Percentiles rank a stretch among this genome's conserved stretches.
phyloP scores from a whole-genome alignment of 2,113 vertebrate species.

The Vidua macroura region DNA sequence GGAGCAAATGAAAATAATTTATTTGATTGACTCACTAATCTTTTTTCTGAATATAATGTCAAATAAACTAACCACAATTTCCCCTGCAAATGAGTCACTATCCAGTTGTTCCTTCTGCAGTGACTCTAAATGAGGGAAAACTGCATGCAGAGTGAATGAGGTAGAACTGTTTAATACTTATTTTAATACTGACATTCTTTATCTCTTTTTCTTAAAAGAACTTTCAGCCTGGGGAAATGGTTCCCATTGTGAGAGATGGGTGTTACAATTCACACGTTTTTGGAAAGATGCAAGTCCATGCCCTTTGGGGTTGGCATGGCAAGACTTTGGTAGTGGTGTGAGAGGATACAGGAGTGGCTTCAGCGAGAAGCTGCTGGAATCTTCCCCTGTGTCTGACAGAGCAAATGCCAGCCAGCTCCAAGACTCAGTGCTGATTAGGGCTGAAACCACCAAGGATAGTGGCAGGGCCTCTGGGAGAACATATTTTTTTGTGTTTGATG shows the following conservation, averaged over 20 bases:
- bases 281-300: neutral
- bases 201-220: neutral
- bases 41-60: neutral
- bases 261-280: neutral
- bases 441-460: neutral
- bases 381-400: neutral
- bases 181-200: neutral
- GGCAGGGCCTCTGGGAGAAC: neutral
- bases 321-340: neutral
- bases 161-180: neutral
- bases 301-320: neutral
- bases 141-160: neutral
- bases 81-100: neutral
- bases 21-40: neutral
- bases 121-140: neutral
- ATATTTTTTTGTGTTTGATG: neutral
- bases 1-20: neutral
- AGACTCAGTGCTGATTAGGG: neutral
- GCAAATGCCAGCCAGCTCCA: neutral
- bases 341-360: neutral
- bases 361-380: neutral
- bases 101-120: neutral
- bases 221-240: neutral
- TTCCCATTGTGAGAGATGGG: neutral
- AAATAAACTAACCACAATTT: neutral